A percentile compares a stretch with the other conserved stretches of the same genome.
Evolutionary conservation across 2,888 invertebrate genomes (phyloP).

Genomic region (Melanophora roralis): DNA sequence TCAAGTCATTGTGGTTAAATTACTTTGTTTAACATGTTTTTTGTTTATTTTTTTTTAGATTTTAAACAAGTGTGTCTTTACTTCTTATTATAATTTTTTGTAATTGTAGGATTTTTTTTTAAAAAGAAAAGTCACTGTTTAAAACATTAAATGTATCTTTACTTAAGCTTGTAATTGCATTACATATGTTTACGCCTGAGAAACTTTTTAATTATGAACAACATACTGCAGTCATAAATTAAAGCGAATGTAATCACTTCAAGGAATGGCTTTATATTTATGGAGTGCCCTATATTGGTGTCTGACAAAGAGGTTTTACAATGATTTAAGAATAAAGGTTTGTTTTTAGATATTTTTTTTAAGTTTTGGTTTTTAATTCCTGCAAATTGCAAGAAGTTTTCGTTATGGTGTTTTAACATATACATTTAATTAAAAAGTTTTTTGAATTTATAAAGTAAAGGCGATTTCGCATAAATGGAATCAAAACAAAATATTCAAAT

Average conservation of each 20-base stretch:
- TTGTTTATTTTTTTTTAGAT: not conserved
- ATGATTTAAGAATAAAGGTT: constrained; percentile 10
- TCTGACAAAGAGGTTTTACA: too few species aligned
- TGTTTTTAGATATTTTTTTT: not conserved
- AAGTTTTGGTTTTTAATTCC: not conserved
- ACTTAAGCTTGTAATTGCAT: constrained; percentile 61
- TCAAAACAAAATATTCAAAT: too few species aligned
- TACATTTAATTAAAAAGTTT: too few species aligned
- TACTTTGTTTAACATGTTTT: not conserved
- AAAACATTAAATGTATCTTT: too few species aligned
- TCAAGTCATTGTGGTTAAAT: constrained; percentile 44
- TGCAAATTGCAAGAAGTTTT: too few species aligned
- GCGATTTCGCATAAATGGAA: too few species aligned
- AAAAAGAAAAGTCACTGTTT: constrained; percentile 24
- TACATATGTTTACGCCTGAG: constrained; percentile 58
- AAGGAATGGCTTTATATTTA: too few species aligned
- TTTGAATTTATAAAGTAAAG: too few species aligned
- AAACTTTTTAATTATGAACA: constrained; percentile 51
- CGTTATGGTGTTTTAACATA: too few species aligned
- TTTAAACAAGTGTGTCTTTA: constrained; percentile 2
- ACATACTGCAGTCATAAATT: constrained; percentile 37
- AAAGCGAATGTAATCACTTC: not conserved
- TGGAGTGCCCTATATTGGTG: too few species aligned
- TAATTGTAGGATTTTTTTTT: too few species aligned
- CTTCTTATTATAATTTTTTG: too few species aligned